Evolutionary conservation across 2,113 vertebrate genomes (phyloP).

Genomic region (Plecotus auritus): DNA sequence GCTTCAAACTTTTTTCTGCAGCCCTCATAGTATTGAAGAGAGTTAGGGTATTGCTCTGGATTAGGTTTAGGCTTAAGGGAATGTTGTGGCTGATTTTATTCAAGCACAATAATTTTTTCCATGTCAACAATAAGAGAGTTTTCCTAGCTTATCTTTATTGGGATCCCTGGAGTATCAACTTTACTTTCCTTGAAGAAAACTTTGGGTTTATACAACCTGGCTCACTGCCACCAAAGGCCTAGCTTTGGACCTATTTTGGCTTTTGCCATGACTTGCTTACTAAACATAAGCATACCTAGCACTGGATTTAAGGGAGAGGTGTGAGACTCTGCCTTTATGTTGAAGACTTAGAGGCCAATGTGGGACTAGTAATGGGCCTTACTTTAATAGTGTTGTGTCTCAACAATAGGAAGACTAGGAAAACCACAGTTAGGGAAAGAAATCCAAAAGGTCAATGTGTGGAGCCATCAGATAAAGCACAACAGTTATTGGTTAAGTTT

Average conservation of each 20-base stretch:
- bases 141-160: neutral
- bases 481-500: neutral
- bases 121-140: neutral
- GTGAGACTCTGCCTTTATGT: neutral
- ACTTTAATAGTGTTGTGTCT: neutral
- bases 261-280: neutral
- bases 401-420: neutral
- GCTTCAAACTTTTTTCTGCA: neutral
- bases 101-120: neutral
- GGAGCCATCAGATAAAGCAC: neutral
- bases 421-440: neutral
- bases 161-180: neutral
- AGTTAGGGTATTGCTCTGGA: neutral
- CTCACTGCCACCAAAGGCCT: neutral
- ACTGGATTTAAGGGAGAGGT: neutral
- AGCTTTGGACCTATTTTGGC: neutral
- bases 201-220: no score
- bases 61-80: neutral
- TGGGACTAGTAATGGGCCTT: neutral
- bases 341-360: neutral
- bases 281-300: neutral
- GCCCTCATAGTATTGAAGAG: neutral
- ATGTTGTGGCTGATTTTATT: neutral
- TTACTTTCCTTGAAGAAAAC: neutral
- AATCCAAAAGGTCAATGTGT: neutral